A percentile compares a stretch with the other conserved stretches of the same genome.
These are phyloP conservation scores for Acipenser oxyrinchus DNA, from an alignment of 2,797 vertebrate genomes.

Conservation along the genomic window DNA sequence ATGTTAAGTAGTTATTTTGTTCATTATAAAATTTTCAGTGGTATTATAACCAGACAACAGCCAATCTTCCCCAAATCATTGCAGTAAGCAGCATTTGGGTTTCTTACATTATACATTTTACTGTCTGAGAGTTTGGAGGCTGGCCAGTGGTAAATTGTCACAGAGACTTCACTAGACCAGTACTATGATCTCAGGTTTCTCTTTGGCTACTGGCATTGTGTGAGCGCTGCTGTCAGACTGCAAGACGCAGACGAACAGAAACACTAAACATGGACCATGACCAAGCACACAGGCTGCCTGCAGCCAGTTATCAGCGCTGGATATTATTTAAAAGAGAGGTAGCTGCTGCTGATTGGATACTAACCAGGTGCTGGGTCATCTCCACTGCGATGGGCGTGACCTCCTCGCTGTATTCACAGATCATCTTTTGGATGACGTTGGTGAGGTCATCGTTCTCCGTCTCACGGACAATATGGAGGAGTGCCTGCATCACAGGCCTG, in stretches of 20 bases:
- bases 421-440: conserved; percentile 99
- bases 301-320: not conserved
- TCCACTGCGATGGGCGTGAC: conserved; percentile 97
- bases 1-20: no score
- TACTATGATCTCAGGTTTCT: no score
- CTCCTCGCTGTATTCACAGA: conserved; percentile 98
- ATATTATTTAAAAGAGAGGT: not conserved
- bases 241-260: conserved; percentile 1
- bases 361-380: conserved; percentile 98
- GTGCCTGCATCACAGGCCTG: conserved; percentile 96
- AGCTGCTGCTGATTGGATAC: conserved; percentile 21
- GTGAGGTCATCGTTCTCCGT: conserved; percentile 98
- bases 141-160: not conserved
- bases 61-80: no score
- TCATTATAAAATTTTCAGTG: no score
- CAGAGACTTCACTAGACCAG: no score
- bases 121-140: not conserved
- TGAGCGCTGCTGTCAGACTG: not conserved
- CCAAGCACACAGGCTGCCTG: not conserved
- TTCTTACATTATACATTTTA: not conserved
- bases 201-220: no score
- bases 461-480: conserved; percentile 95
- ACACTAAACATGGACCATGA: not conserved
- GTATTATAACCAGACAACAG: no score
- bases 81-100: not conserved